Base-by-base conservation (phyloP, 2,113 vertebrate species). In the Nanorana parkeri region DNA sequence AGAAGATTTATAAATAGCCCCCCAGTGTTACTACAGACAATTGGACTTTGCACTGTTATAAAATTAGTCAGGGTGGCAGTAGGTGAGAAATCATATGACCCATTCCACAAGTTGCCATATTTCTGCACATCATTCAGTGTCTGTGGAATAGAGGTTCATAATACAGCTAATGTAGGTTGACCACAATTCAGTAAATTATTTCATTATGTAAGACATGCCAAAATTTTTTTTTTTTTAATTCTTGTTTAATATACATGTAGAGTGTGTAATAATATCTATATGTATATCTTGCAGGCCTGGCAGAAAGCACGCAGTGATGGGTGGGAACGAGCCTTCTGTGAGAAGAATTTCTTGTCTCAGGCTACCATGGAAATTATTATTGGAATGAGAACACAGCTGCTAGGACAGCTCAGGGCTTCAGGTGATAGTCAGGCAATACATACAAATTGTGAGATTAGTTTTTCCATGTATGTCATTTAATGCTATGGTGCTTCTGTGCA, bases 311-410 rank as follows among this genome's bases (percentile, higher is more conserved):
- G 94, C 75, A 94, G 90, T 84, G 96, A 98, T 55, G 96, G 97
- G 19, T 97, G 96, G 94, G 98, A 97, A 82, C 93, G 95, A 86
- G 86, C 93, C 20, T 99, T 99, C 88, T 99, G 98, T 91, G 96
- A 98, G 84, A 97, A 96, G 86, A 98, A 97, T 87, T 99, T 97
- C 84, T 86, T 99, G 47, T 99, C 97, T 58, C 96, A 98, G 85
- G 96, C 97, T 85, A 96, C 96, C 0, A 96, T 99, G 98, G 94
- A 99, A 88, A 96, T 97, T 86, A 96, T 99, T 0, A 87, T 96
- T 17, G 96, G 96, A 85, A 96, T 99, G 95, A 95, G 97, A 87
- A 95, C 95, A 4, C 97, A 98, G 85, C 88, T 99, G 58, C 92
- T 99, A 78, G 96, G 96, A 85, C 97, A 98, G 19, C 97, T 99